These are phyloP conservation scores for Bradypodion pumilum DNA, from an alignment of 2,797 vertebrate species.

Conservation along the genomic window DNA sequence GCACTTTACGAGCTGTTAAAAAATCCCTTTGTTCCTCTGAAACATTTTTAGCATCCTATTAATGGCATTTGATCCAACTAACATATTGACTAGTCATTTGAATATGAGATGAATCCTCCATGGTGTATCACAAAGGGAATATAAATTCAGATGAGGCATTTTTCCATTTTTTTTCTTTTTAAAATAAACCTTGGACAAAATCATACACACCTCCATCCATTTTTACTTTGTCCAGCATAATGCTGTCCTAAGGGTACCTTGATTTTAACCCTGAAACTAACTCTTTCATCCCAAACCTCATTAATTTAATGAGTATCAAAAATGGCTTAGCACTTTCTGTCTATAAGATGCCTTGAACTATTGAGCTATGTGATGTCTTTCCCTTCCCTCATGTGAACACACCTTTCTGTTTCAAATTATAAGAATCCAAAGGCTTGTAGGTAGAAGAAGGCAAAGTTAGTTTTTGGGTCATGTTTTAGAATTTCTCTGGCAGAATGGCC, in stretches of 20 bases:
- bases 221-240: conserved; percentile 58
- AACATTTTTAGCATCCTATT: conserved; percentile 76
- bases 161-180: conserved; percentile 65
- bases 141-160: conserved; percentile 71
- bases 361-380: neutral
- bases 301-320: conserved; percentile 2
- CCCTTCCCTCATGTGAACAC: neutral
- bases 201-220: conserved; percentile 53
- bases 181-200: conserved; percentile 44
- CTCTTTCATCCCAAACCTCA: neutral
- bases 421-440: neutral
- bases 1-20: conserved; percentile 77
- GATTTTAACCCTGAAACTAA: conserved; percentile 24
- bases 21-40: conserved; percentile 72
- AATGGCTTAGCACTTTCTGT: neutral
- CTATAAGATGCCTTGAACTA: neutral
- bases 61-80: conserved; percentile 75
- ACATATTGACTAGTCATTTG: conserved; percentile 76
- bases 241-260: conserved; percentile 43
- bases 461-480: no score
- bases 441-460: neutral
- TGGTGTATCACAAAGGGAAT: conserved; percentile 74
- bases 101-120: conserved; percentile 71
- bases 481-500: no score
- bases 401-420: neutral